Evolutionary conservation across 2,797 vertebrate genomes (phyloP), one percentile per base, ranked within the genome.

Genomic region (Ctenopoma kingsleyae): DNA sequence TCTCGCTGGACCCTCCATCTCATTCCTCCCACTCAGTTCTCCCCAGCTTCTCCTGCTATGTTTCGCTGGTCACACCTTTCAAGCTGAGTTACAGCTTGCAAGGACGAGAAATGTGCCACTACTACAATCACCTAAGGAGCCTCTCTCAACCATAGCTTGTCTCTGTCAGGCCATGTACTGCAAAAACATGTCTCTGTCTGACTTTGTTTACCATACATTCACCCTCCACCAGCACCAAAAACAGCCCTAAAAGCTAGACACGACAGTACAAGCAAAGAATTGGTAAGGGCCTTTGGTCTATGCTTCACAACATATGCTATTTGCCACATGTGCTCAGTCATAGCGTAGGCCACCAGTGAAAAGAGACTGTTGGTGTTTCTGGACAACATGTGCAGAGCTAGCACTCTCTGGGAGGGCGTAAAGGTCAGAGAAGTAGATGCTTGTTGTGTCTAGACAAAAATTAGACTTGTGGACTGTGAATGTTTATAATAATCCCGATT

Each of bases 21-120:
- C 48, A 25, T 8, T 80, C 58, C 51, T 48, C 30, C 64, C 47
- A 51, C 44, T 74, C 55, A n/a, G 0, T 36, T 22, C n/a, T 27
- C 20, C 54, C 23, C 48, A 53, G 19, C 64, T 57, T 70, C 40
- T 43, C 23, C 54, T 41, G 64, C 61, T 58, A 69, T 57, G 64
- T 82, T 87, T 53, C 48, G 50, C 54, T 43, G 46, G 71, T 90
- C 87, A 87, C 89, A 88, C 85, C 79, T 87, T 86, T 90, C 86
- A 87, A 83, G 81, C 78, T 81, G 75, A 84, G 82, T 85, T 89
- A 83, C 85, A 84, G 67, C 67, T 80, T 80, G 76, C 60, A 51
- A 80, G 67, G 76, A 85, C 67, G 80, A 78, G 49, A 76, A 77
- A 78, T 72, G 66, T 73, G 63, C 78, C 66, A 52, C 70, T 54